Conservation (phyloP, 2,888 invertebrate genomes). For the Tuberolachnus salignus region DNA sequence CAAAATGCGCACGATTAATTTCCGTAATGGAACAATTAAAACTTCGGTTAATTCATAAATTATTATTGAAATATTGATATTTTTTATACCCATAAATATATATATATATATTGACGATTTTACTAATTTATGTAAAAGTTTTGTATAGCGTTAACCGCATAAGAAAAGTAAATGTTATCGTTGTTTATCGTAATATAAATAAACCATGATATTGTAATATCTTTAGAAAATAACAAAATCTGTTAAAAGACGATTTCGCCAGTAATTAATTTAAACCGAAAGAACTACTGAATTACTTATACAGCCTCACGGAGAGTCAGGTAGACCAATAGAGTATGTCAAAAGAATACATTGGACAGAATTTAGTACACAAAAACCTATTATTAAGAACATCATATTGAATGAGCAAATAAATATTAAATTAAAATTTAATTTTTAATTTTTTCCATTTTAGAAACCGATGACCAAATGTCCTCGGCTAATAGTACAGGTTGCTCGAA, state of each 20-base stretch:
- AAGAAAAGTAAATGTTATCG: neutral
- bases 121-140: too few relatives aligned
- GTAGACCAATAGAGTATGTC: conserved; percentile 62
- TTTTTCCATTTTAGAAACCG: conserved; percentile 65
- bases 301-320: conserved; percentile 66
- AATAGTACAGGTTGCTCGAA: conserved; percentile 77
- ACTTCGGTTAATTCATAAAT: too few relatives aligned
- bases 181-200: neutral
- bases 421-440: neutral
- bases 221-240: conserved; percentile 36
- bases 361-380: conserved; percentile 23
- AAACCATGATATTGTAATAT: neutral
- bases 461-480: conserved; percentile 73
- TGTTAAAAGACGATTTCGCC: conserved; percentile 65
- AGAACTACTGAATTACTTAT: conserved; percentile 69
- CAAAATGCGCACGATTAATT: too few relatives aligned
- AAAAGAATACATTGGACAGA: conserved; percentile 35
- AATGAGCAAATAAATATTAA: too few relatives aligned
- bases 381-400: too few relatives aligned
- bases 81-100: too few relatives aligned
- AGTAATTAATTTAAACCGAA: conserved; percentile 76
- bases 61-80: too few relatives aligned
- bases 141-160: too few relatives aligned
- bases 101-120: too few relatives aligned
- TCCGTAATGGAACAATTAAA: too few relatives aligned